Conservation (phyloP, 2,797 vertebrate species). For the Micropoecilia bifurca region DNA sequence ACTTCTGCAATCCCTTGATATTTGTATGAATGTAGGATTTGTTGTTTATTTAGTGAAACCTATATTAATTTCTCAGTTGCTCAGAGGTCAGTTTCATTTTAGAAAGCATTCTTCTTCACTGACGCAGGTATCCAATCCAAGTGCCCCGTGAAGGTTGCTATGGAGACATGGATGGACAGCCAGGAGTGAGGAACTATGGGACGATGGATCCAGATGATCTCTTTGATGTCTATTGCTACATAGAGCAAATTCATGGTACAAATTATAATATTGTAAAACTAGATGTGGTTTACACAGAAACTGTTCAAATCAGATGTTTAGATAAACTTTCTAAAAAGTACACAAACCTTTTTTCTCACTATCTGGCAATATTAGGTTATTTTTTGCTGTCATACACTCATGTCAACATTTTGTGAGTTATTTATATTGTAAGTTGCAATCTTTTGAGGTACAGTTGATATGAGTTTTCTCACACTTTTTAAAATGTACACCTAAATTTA, state of each 20-base stretch:
- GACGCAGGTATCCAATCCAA: conserved; percentile 91
- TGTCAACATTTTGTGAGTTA: too few species aligned
- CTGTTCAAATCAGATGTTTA: not conserved
- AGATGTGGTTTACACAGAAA: not conserved
- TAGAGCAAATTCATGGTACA: conserved; percentile 89
- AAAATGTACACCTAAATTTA: too few species aligned
- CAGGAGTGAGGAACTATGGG: conserved; percentile 93
- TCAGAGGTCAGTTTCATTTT: not conserved
- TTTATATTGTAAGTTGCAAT: not conserved
- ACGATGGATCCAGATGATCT: conserved; percentile 85
- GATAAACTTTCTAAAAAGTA: not conserved
- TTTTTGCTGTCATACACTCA: too few species aligned
- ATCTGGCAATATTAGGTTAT: not conserved
- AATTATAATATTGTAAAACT: conserved; percentile 6
- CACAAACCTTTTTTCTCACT: not conserved
- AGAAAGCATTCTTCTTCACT: conserved; percentile 18
- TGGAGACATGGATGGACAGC: conserved; percentile 93
- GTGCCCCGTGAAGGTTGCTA: conserved; percentile 90
- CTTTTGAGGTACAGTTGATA: too few species aligned
- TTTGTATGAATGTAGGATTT: not conserved
- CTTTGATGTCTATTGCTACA: conserved; percentile 95
- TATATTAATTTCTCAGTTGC: not conserved
- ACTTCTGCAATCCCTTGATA: not conserved
- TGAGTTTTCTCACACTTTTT: too few species aligned
- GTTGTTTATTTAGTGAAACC: not conserved